Evolutionary conservation across 2,113 vertebrate species (phyloP), one percentile per base, ranked within the genome.

Genomic region (Pelecanoides urinatrix): DNA sequence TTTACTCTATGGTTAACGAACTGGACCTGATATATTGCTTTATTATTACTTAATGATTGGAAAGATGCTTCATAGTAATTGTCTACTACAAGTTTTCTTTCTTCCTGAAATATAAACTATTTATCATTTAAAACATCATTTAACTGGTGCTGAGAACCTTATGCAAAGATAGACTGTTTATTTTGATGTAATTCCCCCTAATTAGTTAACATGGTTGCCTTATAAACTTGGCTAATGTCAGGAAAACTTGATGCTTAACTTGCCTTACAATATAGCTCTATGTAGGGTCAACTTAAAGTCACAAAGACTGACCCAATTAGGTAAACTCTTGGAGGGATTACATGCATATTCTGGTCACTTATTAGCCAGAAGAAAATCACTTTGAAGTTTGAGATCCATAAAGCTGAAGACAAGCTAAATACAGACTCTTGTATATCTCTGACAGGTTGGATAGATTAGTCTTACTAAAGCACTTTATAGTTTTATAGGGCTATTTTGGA

Each of bases 311-410:
- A 63, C 78, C 23, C 67, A 91, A 74, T 93, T 95, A 95, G 56
- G 58, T 87, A 73, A 71, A 77, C 70, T 91, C 70, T 84, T 79
- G 59, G 52, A 95, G 16, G 62, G 88, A 93, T 95, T 93, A 76
- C 34, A 20, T 71, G 70, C 72, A 66, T 86, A 82, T 91, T 94
- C 86, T 11, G 0, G 53, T 76, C 55, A 52, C 26, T 66, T 90
- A 47, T 71, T 94, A 96, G 30, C 32, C 42, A 89, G 74, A 86
- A 76, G n/a, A 96, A 96, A 94, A 87, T 82, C 58, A 30, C 90
- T 94, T 97, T 94, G 73, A 95, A 91, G 65, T 94, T 49, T 92
- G 77, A 89, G 44, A 94, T 66, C 53, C 0, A 0, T 92, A 82
- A 87, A 96, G 74, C 83, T 93, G 53, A 91, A 75, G 47, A 70